Conservation (phyloP, 1,140 invertebrate species). For the Procambarus clarkii region DNA sequence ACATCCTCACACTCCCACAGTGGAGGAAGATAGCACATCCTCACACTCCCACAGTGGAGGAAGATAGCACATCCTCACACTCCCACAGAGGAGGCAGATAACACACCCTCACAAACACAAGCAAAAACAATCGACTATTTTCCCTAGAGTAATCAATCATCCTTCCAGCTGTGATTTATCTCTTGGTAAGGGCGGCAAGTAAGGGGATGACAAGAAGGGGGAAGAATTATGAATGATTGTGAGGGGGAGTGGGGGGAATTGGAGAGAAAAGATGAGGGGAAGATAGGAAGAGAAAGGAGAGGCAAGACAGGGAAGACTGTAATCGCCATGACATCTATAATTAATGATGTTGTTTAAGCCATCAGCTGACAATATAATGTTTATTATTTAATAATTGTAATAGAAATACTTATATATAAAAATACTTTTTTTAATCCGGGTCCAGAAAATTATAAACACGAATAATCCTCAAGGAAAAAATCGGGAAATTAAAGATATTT, state of each 20-base stretch:
- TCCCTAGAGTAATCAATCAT: conserved; percentile 7
- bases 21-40: background rate
- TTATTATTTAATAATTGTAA: too few relatives aligned
- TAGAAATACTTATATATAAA: too few relatives aligned
- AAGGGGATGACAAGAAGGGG: background rate
- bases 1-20: background rate
- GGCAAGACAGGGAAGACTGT: background rate
- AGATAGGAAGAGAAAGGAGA: background rate
- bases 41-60: conserved; percentile 1
- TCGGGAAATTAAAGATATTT: too few relatives aligned
- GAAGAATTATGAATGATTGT: background rate
- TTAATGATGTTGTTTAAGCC: background rate
- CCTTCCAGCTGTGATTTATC: conserved; percentile 16
- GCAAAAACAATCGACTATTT: background rate
- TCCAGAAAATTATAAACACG: too few relatives aligned
- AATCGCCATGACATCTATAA: background rate
- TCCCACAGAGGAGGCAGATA: background rate
- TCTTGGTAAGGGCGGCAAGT: background rate
- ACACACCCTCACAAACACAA: background rate
- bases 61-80: background rate
- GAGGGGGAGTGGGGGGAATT: background rate
- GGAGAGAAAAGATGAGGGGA: background rate
- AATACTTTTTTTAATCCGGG: too few relatives aligned
- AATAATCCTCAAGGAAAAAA: too few relatives aligned
- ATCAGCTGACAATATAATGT: background rate